Conservation (phyloP, 2,113 vertebrate genomes). For the Progne subis region DNA sequence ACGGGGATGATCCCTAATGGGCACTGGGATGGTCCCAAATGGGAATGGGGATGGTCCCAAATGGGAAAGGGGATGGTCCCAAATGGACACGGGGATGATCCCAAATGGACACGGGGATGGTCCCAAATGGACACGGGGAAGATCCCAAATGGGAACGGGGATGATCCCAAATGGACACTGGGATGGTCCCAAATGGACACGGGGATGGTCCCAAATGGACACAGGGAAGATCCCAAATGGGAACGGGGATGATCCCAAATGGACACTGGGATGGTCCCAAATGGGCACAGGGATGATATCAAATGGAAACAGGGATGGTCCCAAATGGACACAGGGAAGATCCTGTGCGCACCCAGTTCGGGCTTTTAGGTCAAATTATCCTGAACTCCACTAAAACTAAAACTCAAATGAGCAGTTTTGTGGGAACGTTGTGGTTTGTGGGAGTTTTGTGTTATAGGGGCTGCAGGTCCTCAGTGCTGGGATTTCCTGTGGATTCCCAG, state of each 20-base stretch:
- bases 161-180: accelerated
- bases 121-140: not conserved
- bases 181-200: not conserved
- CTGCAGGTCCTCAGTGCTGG: no score
- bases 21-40: not conserved
- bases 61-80: no score
- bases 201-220: no score
- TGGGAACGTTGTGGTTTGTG: no score
- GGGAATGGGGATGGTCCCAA: not conserved
- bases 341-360: no score
- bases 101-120: accelerated
- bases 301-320: not conserved
- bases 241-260: not conserved
- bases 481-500: not conserved
- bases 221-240: not conserved
- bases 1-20: accelerated
- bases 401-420: not conserved
- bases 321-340: no score
- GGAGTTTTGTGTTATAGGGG: no score
- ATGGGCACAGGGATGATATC: not conserved
- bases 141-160: no score
- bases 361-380: no score
- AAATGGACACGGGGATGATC: accelerated
- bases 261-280: no score
- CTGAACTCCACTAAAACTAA: not conserved